Percentiles rank a stretch among this genome's conserved stretches.
phyloP scores from a whole-genome alignment of 1,140 invertebrate species.

The Drosophila nasuta region DNA sequence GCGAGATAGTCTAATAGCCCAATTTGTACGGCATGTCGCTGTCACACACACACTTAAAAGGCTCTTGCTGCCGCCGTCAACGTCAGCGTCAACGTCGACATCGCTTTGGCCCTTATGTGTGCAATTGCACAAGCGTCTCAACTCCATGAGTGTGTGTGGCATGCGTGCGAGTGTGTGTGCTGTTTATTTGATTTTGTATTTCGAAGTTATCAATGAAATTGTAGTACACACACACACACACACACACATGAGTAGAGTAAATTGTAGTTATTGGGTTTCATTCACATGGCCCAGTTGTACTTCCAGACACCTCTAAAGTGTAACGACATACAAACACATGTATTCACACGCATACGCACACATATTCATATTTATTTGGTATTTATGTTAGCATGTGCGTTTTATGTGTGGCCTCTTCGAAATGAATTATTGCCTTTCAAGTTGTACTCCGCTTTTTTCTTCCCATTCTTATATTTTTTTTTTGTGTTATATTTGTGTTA shows the following conservation, averaged over 20 bases:
- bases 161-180: conserved; percentile 20
- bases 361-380: conserved; percentile 1
- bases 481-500: conserved; percentile 19
- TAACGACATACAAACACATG: conserved; percentile 8
- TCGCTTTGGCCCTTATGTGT: conserved; percentile 34
- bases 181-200: conserved; percentile 63
- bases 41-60: background rate
- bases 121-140: conserved; percentile 56
- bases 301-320: background rate
- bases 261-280: conserved; percentile 63
- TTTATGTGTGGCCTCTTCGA: conserved; percentile 10
- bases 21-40: conserved; percentile 37
- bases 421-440: conserved; percentile 41
- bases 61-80: conserved; percentile 3
- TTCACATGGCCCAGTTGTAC: conserved; percentile 45
- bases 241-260: conserved; percentile 32
- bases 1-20: conserved; percentile 39
- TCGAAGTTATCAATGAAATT: conserved; percentile 75
- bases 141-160: conserved; percentile 2
- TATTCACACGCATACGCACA: background rate
- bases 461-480: conserved; percentile 14
- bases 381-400: conserved; percentile 9
- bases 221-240: conserved; percentile 31
- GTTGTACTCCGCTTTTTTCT: background rate
- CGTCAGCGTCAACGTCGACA: conserved; percentile 1